Evolutionary conservation across 2,113 vertebrate species (phyloP).

Genomic region (Gulo gulo): DNA sequence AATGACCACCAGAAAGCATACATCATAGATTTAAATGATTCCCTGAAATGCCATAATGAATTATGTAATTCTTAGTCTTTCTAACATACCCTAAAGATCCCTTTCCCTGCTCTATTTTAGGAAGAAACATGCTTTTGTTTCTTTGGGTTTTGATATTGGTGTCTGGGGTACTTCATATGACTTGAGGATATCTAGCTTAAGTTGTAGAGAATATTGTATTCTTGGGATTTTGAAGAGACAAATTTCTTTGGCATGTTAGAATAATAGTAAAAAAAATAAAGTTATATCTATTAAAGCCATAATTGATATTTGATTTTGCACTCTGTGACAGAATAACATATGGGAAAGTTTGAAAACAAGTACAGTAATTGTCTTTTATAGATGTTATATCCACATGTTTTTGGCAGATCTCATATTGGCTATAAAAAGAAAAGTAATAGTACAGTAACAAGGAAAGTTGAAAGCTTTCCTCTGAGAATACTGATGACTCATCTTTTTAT

Average conservation of each 20-base stretch:
- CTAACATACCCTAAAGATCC: not conserved
- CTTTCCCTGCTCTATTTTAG: not conserved
- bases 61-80: not conserved
- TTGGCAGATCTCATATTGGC: constrained; percentile 60
- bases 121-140: constrained; percentile 31
- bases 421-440: constrained; percentile 61
- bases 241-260: constrained; percentile 16
- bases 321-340: constrained; percentile 9
- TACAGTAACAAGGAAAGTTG: constrained; percentile 60
- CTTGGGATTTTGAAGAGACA: constrained; percentile 5
- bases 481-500: constrained; percentile 75
- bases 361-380: constrained; percentile 15
- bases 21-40: not conserved
- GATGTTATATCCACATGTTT: constrained; percentile 34
- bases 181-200: not conserved
- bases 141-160: constrained; percentile 26
- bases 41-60: not conserved
- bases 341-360: constrained; percentile 55
- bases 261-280: constrained; percentile 21
- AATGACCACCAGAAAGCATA: not conserved
- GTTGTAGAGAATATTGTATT: constrained; percentile 11
- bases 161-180: not conserved
- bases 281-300: not conserved
- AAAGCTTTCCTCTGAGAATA: constrained; percentile 68
- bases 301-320: not conserved